Evolutionary conservation across 2,888 invertebrate genomes (phyloP).

Genomic region (Athetis lepigone): DNA sequence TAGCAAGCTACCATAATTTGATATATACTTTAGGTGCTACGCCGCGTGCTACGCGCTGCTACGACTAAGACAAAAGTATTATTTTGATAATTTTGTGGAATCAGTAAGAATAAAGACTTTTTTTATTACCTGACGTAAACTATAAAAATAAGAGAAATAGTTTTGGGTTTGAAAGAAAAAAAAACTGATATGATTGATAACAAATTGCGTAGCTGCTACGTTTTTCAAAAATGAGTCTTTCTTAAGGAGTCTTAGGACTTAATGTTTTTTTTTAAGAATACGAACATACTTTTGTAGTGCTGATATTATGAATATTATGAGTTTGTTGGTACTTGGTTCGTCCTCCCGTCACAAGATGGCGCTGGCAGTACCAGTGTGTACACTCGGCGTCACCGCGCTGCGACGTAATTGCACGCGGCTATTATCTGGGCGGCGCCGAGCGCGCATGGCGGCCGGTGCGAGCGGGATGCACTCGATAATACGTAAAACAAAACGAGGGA

Average conservation of each 20-base stretch:
- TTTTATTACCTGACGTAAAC: neutral
- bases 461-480: conserved; percentile 91
- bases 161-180: too few relatives aligned
- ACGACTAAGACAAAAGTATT: conserved; percentile 55
- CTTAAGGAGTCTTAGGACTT: neutral
- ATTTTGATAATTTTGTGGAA: too few relatives aligned
- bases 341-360: conserved; percentile 86
- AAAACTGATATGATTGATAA: too few relatives aligned
- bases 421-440: conserved; percentile 90
- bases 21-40: conserved; percentile 50
- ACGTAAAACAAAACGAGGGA: conserved; percentile 91
- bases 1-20: neutral
- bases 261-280: neutral
- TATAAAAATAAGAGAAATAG: too few relatives aligned
- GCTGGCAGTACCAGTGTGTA: conserved; percentile 72
- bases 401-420: conserved; percentile 87
- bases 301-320: neutral
- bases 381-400: conserved; percentile 66
- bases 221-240: too few relatives aligned
- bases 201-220: too few relatives aligned
- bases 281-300: neutral
- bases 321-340: conserved; percentile 44
- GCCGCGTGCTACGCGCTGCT: conserved; percentile 53
- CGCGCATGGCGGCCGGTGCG: conserved; percentile 90
- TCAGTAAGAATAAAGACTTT: neutral